Base-by-base conservation (phyloP, 1,140 invertebrate species). In the Temnothorax longispinosus region DNA sequence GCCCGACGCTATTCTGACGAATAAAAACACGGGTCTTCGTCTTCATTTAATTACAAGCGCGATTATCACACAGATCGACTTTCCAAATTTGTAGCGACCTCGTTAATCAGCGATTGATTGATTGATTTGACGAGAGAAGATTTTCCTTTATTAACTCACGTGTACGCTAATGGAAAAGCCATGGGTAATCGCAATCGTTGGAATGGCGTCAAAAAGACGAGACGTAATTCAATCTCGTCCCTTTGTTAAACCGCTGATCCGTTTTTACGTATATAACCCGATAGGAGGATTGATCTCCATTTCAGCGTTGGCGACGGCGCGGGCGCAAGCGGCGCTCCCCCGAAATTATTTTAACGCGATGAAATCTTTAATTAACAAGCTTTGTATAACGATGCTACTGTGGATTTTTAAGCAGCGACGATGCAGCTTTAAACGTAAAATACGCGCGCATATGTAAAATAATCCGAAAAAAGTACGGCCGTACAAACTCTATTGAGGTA, bases 221-320 rank as follows among this genome's bases (percentile, higher is more conserved):
- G 0, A 5, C 41, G 69, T 84, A 75, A 75, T 75, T 82, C 80
- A 75, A 62, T 75, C 54, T n/a, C 27, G 11, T 60, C 32, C 32
- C 80, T 84, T 84, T 75, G 69, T 75, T 47, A 74, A 84, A 84
- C n/a, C 80, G 27, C 54, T 58, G 69, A 84, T 74, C 18, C 54
- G 18, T 84, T 84, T 84, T 75, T 50, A 47, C 54, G 54, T 38
- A 44, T 60, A 75, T 44, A 75, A 84, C 44, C 32, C 27, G 54
- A 84, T 60, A 50, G 18, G 11, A 75, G n/a, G 13, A 60, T 60
- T 84, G 41, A 54, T 67, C 41, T 60, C 38, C 41, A 18, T 74
- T 58, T 18, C 32, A 38, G n/a, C 58, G 1, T 58, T 78, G 18
- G 13, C 38, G 38, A 44, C 21, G 13, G 8, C 64, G 11, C 21